Base-by-base conservation (phyloP, 2,113 vertebrate species). In the Anguilla rostrata region DNA sequence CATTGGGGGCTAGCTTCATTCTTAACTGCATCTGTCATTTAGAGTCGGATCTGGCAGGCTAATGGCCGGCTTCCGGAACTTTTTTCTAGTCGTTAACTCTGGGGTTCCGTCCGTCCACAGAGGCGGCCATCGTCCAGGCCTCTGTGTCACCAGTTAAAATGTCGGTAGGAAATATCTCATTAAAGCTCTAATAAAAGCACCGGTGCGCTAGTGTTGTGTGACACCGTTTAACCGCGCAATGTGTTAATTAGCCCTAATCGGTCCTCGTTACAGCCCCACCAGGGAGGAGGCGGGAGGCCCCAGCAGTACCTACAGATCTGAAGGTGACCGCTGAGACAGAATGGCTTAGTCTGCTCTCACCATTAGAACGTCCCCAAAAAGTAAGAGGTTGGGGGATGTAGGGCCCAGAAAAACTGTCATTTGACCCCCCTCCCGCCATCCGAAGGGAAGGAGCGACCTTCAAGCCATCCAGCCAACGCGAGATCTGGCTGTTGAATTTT, bases 381-480 rank as follows among this genome's bases (percentile, higher is more conserved):
- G 85, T 34, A 34, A 39, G 53, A 63, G 40, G 63, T 26, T 39
- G 83, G 66, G 57, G 41, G 82, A 78, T 85, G 78, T 82, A 79
- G 82, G 56, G 82, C 60, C 66, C 0, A 75, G 41, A 46, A 84
- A 78, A 8, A 34, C 26, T 53, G 83, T 85, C 80, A 78, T 87
- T 83, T 86, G 81, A 88, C 57, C 16, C 80, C 79, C 71, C 14
- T 5, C 11, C 84, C 53, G 39, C 60, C 79, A 85, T 22, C 82
- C 29, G 20, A 18, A 49, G 79, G 14, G 57, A 66, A 63, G 43
- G 9, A 46, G 2, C 43, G 4, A 9, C 34, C 56, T 83, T 57
- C 9, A 39, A 84, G 60, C 34, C 40, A 84, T 43, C 60, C 26
- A 2, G 63, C 63, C 22, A 39, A 41, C 20, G 60, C 7, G 8